Evolutionary conservation across 2,888 invertebrate genomes (phyloP).

Genomic region (Tenodera sinensis): DNA sequence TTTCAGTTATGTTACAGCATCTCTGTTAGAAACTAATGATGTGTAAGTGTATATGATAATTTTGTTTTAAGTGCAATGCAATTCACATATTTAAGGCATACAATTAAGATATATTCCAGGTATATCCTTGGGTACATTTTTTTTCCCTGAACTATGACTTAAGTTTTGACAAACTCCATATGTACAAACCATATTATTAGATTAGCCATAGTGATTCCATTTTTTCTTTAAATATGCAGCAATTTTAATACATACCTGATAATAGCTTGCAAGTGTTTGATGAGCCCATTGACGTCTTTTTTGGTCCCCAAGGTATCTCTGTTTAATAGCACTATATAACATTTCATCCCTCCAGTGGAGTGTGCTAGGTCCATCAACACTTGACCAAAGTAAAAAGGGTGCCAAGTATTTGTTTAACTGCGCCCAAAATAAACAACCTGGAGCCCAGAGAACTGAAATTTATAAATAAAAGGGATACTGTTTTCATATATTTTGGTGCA

Average conservation of each 20-base stretch:
- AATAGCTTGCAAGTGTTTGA: conserved; percentile 56
- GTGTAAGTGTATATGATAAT: too few relatives aligned
- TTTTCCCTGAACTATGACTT: too few relatives aligned
- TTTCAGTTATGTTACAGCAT: too few relatives aligned
- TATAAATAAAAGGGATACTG: neutral
- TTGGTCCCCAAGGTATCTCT: conserved; percentile 53
- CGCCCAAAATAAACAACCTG: conserved; percentile 65
- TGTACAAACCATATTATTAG: too few relatives aligned
- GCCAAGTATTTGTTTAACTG: conserved; percentile 61
- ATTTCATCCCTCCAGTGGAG: conserved; percentile 63
- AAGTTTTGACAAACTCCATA: too few relatives aligned
- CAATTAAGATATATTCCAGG: too few relatives aligned
- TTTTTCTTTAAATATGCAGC: neutral
- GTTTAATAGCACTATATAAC: conserved; percentile 58
- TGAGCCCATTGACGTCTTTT: conserved; percentile 50
- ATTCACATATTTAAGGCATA: too few relatives aligned
- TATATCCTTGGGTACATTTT: too few relatives aligned
- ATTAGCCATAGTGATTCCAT: too few relatives aligned
- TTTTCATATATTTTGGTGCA: neutral
- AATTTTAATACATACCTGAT: conserved; percentile 48
- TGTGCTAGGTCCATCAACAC: conserved; percentile 55
- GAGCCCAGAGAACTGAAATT: conserved; percentile 63
- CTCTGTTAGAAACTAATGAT: too few relatives aligned
- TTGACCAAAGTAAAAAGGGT: conserved; percentile 63
- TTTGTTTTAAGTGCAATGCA: too few relatives aligned